Percentiles rank a stretch among this genome's conserved stretches.
Conservation (phyloP, 2,113 vertebrate species). For the Ovis canadensis region DNA sequence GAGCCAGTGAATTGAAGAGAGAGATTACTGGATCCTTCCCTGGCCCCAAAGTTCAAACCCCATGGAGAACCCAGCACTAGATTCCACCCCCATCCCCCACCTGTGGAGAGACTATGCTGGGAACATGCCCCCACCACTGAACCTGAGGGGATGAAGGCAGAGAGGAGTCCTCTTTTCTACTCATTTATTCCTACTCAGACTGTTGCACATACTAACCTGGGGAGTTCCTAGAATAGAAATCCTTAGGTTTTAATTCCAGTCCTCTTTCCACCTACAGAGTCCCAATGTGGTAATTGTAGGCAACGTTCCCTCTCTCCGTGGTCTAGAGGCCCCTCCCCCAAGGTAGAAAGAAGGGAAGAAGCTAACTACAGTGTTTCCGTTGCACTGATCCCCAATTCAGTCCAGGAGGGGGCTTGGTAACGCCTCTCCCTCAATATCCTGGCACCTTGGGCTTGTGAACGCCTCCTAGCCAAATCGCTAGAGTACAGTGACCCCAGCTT, state of each 20-base stretch:
- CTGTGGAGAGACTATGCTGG: not conserved
- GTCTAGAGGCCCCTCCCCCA: not conserved
- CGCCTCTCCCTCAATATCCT: not conserved
- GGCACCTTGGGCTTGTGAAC: conserved; percentile 38
- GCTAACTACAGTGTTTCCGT: conserved; percentile 28
- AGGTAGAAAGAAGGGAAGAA: not conserved
- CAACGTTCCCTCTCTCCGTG: not conserved
- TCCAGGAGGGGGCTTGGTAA: conserved; percentile 1
- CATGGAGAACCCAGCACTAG: not conserved
- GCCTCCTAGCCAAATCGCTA: conserved; percentile 34
- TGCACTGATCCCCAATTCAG: conserved; percentile 42
- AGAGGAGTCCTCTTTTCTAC: not conserved
- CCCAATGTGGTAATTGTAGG: not conserved
- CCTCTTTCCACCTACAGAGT: not conserved
- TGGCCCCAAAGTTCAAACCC: not conserved
- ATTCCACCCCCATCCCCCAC: not conserved
- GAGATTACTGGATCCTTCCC: not conserved
- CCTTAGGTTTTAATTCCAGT: not conserved
- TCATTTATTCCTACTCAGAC: conserved; percentile 8
- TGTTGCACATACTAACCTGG: conserved; percentile 26
- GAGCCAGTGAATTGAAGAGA: conserved; percentile 19
- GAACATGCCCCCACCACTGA: not conserved
- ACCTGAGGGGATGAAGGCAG: not conserved
- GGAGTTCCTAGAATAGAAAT: not conserved
- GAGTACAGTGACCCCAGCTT: conserved; percentile 54